Evolutionary conservation across 53 echinoderm and acorn worm species (phyloP).

Genomic region (Holothuria scabra): DNA sequence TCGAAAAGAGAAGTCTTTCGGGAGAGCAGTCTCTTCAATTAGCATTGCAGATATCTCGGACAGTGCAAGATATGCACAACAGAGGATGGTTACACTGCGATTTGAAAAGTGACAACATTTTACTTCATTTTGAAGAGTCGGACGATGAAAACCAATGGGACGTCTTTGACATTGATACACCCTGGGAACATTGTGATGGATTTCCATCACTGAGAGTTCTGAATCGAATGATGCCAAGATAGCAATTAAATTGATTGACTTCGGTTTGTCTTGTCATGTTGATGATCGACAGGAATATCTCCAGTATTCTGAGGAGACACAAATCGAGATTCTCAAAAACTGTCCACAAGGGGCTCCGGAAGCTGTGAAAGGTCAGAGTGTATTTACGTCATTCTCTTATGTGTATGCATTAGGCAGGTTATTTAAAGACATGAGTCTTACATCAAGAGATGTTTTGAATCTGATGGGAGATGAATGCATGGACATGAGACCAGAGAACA

Average conservation of each 20-base stretch:
- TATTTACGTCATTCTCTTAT: not conserved
- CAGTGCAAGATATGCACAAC: slow-evolving; percentile 1
- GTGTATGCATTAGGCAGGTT: not conserved
- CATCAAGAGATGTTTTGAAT: not conserved
- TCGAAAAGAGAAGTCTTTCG: not conserved
- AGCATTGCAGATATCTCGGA: not conserved
- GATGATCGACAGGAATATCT: not conserved
- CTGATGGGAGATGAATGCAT: slow-evolving; percentile 11
- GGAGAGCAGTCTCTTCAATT: not conserved
- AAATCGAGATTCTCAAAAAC: not conserved
- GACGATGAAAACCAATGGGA: not conserved
- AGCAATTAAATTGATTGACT: slow-evolving; percentile 12
- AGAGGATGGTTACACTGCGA: slow-evolving; percentile 18
- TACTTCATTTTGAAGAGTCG: not conserved
- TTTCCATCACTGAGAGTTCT: not conserved
- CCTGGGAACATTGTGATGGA: slow-evolving; percentile 3
- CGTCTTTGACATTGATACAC: not conserved
- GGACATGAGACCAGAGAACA: not conserved
- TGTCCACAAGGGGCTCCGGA: slow-evolving; percentile 3
- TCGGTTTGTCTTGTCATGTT: slow-evolving; percentile 9
- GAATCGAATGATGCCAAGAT: not conserved
- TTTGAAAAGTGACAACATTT: slow-evolving; percentile 7
- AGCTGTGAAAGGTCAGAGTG: slow-evolving; percentile 6
- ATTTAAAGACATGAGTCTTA: not conserved
- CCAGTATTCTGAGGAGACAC: not conserved